phyloP scores from a whole-genome alignment of 2,113 vertebrate species.

The Colossoma macropomum region DNA sequence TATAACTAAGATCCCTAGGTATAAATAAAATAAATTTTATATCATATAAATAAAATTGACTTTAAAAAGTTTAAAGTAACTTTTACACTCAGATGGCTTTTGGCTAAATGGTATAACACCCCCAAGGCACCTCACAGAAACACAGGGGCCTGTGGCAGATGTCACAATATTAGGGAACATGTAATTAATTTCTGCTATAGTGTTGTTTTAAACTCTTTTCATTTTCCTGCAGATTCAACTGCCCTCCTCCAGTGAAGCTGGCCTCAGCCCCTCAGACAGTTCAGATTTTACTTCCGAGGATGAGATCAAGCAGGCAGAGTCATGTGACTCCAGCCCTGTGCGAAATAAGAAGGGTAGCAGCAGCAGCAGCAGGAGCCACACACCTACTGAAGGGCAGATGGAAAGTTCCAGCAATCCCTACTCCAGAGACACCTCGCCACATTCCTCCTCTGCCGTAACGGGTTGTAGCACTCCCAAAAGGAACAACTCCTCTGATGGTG shows the following conservation, averaged over 20 bases:
- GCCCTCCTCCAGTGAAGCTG: constrained; percentile 78
- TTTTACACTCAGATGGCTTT: no score
- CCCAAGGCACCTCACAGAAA: no score
- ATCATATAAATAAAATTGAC: no score
- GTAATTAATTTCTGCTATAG: no score
- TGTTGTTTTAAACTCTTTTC: not conserved
- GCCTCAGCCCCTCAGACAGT: constrained; percentile 80
- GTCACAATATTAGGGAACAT: no score
- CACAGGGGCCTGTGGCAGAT: no score
- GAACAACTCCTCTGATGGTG: not conserved
- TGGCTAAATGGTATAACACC: no score
- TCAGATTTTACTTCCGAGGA: constrained; percentile 89
- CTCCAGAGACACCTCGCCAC: not conserved
- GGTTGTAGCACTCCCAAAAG: not conserved
- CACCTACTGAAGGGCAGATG: not conserved
- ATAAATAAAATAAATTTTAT: no score
- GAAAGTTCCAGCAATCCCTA: not conserved
- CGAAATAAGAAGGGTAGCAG: not conserved
- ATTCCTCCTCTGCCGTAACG: constrained; percentile 6
- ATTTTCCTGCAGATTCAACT: constrained; percentile 82
- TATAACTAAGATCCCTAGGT: no score
- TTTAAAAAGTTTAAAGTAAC: no score
- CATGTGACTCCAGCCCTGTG: constrained; percentile 79
- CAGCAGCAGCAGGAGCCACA: constrained; percentile 38
- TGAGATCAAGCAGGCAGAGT: constrained; percentile 90